Percentiles rank a stretch among this genome's conserved stretches.
These are phyloP conservation scores for Drosophila insularis DNA, from an alignment of 1,140 invertebrate species.

Conservation along the genomic window DNA sequence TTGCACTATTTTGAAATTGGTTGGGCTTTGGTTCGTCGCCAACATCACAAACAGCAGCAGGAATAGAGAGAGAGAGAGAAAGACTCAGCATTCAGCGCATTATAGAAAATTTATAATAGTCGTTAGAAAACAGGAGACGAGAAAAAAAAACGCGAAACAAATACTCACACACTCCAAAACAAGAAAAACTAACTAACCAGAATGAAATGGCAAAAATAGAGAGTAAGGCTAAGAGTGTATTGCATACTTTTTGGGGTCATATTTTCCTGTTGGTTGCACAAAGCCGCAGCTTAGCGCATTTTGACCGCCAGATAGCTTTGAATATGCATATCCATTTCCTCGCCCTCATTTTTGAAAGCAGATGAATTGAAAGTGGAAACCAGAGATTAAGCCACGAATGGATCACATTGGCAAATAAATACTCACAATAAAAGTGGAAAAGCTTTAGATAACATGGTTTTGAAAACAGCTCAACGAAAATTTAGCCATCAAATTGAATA, in stretches of 20 bases:
- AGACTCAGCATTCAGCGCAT: constrained; percentile 12
- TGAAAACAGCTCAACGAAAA: too few relatives aligned
- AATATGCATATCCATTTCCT: constrained; percentile 3
- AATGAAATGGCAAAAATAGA: not conserved
- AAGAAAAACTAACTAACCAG: not conserved
- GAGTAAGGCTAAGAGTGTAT: not conserved
- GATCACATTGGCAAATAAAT: too few relatives aligned
- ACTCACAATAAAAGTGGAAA: too few relatives aligned
- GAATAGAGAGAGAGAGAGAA: too few relatives aligned
- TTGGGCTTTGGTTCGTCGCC: constrained; percentile 11
- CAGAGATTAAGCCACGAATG: not conserved
- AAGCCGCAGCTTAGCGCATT: constrained; percentile 13
- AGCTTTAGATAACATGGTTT: too few relatives aligned
- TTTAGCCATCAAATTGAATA: too few relatives aligned
- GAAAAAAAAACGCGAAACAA: not conserved
- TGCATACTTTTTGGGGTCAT: constrained; percentile 10
- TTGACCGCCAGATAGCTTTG: constrained; percentile 8
- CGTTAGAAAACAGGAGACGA: constrained; percentile 8
- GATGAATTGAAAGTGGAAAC: constrained; percentile 8
- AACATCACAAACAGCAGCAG: not conserved
- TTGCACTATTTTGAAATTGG: not conserved
- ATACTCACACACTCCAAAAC: not conserved
- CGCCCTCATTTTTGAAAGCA: not conserved
- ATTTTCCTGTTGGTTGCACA: not conserved
- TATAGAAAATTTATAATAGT: constrained; percentile 21